Evolutionary conservation across 2,113 vertebrate genomes (phyloP).

Genomic region (Nothocercus julius): DNA sequence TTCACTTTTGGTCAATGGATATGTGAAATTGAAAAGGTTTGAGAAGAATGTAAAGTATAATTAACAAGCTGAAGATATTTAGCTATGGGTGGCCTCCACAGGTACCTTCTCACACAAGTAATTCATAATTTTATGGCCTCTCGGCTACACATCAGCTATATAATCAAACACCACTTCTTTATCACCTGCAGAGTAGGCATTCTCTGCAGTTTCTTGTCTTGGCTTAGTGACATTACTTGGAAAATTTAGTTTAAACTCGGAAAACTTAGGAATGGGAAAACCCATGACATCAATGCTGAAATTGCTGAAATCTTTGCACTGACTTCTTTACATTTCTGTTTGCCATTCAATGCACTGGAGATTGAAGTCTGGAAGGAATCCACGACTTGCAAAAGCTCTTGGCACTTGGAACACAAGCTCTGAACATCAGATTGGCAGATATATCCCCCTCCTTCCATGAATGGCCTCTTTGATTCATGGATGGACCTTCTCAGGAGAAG

Average conservation of each 20-base stretch:
- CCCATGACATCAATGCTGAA: not conserved
- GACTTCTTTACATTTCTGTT: not conserved
- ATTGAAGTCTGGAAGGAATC: not conserved
- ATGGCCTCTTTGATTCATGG: not conserved
- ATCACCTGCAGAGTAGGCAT: not conserved
- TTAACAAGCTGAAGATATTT: conserved; percentile 5
- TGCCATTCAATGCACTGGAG: not conserved
- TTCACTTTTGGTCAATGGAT: not conserved
- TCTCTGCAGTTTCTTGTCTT: not conserved
- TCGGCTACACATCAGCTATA: not conserved
- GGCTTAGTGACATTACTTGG: not conserved
- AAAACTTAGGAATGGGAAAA: not conserved
- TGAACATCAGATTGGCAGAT: not conserved
- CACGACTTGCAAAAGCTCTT: not conserved
- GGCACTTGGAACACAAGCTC: not conserved
- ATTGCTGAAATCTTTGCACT: not conserved
- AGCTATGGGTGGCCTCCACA: not conserved
- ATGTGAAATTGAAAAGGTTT: not conserved
- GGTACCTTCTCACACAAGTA: not conserved
- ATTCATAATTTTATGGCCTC: not conserved
- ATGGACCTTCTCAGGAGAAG: not conserved
- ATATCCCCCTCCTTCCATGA: not conserved
- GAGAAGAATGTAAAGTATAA: not conserved
- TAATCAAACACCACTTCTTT: not conserved
- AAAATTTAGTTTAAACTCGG: not conserved